Conservation (phyloP, 1,140 invertebrate species). For the Caenorhabditis brenneri region DNA sequence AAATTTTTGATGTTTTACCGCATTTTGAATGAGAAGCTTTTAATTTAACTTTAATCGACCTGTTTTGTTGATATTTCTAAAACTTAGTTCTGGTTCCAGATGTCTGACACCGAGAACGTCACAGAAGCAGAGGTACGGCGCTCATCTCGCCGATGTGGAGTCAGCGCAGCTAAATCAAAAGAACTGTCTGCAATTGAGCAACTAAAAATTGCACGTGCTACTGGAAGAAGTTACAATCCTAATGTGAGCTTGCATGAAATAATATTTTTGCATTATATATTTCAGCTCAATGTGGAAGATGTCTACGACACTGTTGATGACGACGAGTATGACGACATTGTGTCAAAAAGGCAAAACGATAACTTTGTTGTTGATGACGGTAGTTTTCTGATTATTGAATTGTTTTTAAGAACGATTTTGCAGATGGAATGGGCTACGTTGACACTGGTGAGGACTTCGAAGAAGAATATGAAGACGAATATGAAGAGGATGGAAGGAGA, state of each 20-base stretch:
- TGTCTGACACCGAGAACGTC: conserved; percentile 1
- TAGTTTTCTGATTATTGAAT: neutral
- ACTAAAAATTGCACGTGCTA: neutral
- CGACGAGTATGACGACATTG: conserved; percentile 54
- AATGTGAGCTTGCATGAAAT: neutral
- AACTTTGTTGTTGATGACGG: conserved; percentile 55
- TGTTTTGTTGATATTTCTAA: neutral
- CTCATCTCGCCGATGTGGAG: conserved; percentile 18
- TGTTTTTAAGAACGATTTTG: neutral
- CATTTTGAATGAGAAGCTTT: neutral
- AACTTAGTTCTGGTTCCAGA: neutral
- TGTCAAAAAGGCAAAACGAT: conserved; percentile 47
- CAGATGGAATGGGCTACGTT: conserved; percentile 49
- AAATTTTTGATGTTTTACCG: neutral
- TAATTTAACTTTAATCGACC: neutral
- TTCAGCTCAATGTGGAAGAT: conserved; percentile 41
- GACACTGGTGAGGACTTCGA: conserved; percentile 49
- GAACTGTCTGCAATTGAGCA: neutral
- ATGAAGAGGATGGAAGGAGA: neutral
- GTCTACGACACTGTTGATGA: conserved; percentile 56
- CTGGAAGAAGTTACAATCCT: neutral
- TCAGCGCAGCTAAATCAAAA: neutral
- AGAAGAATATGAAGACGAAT: conserved; percentile 45
- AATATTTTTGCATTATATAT: neutral
- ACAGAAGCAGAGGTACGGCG: neutral